phyloP scores from a whole-genome alignment of 2,888 invertebrate species.

The Tanytarsus gracilentus region DNA sequence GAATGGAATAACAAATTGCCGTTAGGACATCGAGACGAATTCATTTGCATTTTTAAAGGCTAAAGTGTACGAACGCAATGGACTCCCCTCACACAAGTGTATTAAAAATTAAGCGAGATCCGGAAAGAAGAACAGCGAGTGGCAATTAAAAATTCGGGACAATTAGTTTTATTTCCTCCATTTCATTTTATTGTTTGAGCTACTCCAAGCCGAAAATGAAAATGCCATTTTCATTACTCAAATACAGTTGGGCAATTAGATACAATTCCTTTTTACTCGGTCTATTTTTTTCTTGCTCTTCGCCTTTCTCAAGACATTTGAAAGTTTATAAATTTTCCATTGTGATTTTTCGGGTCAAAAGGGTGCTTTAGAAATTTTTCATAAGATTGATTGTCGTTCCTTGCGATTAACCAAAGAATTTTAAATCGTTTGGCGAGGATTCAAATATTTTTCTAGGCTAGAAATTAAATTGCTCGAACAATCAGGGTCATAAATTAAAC shows the following conservation, averaged over 20 bases:
- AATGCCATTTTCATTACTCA: neutral
- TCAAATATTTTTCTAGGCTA: neutral
- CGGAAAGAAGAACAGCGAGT: constrained; percentile 8
- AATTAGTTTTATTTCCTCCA: constrained; percentile 19
- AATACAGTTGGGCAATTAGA: neutral
- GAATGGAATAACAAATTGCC: constrained; percentile 21
- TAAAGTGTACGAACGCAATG: neutral
- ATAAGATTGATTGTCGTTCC: no score
- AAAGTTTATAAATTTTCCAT: constrained; percentile 24
- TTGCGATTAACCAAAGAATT: no score
- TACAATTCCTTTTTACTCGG: neutral
- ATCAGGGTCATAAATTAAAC: constrained; percentile 22
- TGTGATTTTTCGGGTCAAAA: constrained; percentile 3
- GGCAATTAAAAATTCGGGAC: constrained; percentile 24
- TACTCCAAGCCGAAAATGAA: neutral
- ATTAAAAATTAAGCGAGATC: neutral
- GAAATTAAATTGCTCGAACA: constrained; percentile 27
- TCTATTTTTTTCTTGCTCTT: neutral
- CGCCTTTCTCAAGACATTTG: constrained; percentile 18
- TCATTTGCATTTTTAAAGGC: constrained; percentile 15
- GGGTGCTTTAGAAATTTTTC: neutral
- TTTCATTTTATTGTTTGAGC: neutral
- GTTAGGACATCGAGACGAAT: neutral
- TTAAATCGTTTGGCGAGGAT: neutral
- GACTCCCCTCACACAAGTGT: neutral